Evolutionary conservation across 2,113 vertebrate genomes (phyloP).

Genomic region (Catagonus wagneri): DNA sequence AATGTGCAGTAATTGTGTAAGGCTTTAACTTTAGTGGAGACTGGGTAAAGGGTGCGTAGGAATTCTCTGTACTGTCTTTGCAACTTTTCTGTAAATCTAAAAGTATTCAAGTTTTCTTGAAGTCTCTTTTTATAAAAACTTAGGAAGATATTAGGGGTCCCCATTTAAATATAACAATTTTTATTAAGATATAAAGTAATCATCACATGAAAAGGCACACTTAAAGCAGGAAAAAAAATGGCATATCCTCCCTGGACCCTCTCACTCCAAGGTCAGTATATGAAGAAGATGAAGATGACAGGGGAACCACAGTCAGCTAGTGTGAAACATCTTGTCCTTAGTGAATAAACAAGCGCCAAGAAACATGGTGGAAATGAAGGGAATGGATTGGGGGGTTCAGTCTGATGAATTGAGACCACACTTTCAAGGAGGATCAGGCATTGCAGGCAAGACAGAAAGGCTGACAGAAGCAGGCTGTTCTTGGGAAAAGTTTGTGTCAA

Average conservation of each 20-base stretch:
- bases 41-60: background rate
- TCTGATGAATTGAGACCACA: background rate
- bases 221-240: background rate
- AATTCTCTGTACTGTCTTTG: background rate
- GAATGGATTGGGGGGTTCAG: background rate
- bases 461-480: slow-evolving; percentile 25
- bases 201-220: background rate
- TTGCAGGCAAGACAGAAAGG: background rate
- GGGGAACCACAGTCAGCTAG: background rate
- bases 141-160: background rate
- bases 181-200: background rate
- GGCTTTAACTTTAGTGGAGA: background rate
- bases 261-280: too few species aligned
- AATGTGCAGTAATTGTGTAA: background rate
- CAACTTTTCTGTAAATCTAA: slow-evolving; percentile 18
- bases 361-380: background rate
- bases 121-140: background rate
- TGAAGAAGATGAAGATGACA: background rate
- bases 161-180: background rate
- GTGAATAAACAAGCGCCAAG: background rate
- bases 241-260: background rate
- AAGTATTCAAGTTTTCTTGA: background rate
- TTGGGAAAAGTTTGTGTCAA: background rate
- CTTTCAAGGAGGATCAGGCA: background rate
- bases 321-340: background rate